Base-by-base conservation (phyloP, 2,797 vertebrate genomes). In the Aldrovandia affinis region DNA sequence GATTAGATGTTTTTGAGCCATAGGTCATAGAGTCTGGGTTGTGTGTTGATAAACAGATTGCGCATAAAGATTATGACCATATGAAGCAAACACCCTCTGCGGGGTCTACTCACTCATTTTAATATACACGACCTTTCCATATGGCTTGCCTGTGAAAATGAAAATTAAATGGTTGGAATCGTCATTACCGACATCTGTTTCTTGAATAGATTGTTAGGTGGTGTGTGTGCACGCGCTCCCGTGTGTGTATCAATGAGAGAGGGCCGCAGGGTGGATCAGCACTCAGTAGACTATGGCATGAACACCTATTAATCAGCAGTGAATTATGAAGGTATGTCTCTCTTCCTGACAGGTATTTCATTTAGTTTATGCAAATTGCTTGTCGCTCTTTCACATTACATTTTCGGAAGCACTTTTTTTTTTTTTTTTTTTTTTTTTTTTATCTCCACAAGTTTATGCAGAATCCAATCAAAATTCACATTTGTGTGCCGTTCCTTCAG, bases 341-440 rank as follows among this genome's bases (percentile, higher is more conserved):
- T 85, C 88, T 87, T 85, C 82, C 88, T 92, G 90, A 91, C 89
- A 89, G 86, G 85, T 86, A 87, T 92, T 93, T 93, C 87, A 92
- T 93, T 92, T 93, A 89, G 86, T 77, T 86, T 87, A 93, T 93
- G 92, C 89, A 93, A 95, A 95, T 92, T 88, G 83, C 84, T 86
- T 78, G 88, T 91, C 55, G 55, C 87, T 59, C 85, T 82, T 88
- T 88, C 88, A 89, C 68, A 89, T 90, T 36, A 86, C 77, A 90
- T 87, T 87, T 85, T 84, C 1, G 0, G 75, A 86, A 33, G 78
- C 84, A 85, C 83, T 82, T 83, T 73, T 87, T 57, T 57, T 57
- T 57, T 87, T 88, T 63, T 82, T 83, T 73, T 87, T 57, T 57
- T 57, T 57, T 87, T 88, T 63, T 78, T 82, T 83, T 83, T 73